phyloP scores from a whole-genome alignment of 2,888 invertebrate genomes.

The Halocaridina rubra region DNA sequence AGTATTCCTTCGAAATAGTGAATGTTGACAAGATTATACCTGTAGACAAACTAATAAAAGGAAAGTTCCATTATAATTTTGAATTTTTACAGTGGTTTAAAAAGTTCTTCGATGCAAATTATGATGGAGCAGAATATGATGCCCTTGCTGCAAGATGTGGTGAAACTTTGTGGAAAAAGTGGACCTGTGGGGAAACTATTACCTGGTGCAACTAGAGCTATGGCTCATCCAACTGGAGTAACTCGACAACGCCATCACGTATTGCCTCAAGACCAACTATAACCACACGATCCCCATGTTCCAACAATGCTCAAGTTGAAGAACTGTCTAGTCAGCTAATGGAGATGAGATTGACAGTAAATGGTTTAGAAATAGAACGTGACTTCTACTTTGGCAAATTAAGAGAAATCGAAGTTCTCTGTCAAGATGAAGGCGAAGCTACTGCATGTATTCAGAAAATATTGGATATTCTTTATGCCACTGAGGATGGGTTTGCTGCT shows the following conservation, averaged over 20 bases:
- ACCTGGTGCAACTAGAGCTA: background rate
- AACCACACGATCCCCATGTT: conserved; percentile 18
- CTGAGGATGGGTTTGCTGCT: conserved; percentile 97
- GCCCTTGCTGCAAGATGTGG: conserved; percentile 89
- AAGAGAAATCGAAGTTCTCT: conserved; percentile 97
- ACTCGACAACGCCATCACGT: conserved; percentile 26
- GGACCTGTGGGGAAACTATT: background rate
- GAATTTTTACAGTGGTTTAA: conserved; percentile 99
- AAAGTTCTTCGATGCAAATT: conserved; percentile 99
- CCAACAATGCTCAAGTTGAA: conserved; percentile 60
- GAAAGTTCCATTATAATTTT: conserved; percentile 99
- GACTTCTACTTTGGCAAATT: conserved; percentile 99
- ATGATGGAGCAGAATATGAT: conserved; percentile 96
- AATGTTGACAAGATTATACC: conserved; percentile 99
- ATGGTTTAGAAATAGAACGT: conserved; percentile 96
- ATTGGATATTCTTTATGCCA: conserved; percentile 96
- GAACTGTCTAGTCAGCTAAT: conserved; percentile 70
- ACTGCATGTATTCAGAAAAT: conserved; percentile 80
- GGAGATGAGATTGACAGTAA: conserved; percentile 86
- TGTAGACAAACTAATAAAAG: conserved; percentile 98
- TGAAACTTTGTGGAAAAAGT: conserved; percentile 72
- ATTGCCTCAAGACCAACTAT: conserved; percentile 55
- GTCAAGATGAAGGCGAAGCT: conserved; percentile 91
- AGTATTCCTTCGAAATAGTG: conserved; percentile 96
- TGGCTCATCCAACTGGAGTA: conserved; percentile 12